Conservation (phyloP, 2,888 invertebrate genomes). For the Elmis aenea region DNA sequence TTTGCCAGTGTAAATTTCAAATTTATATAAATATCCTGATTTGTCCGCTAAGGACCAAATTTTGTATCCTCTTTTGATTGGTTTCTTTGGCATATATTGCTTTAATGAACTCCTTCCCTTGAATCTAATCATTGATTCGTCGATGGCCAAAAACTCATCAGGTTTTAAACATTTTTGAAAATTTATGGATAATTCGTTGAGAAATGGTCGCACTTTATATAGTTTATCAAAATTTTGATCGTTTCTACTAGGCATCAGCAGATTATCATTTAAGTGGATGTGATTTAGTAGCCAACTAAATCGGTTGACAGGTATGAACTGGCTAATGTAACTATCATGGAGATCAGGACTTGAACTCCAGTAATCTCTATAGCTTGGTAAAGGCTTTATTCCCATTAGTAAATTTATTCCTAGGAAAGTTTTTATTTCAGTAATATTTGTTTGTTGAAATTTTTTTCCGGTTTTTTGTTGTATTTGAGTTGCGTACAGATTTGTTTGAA, state of each 20-base stretch:
- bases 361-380: no score
- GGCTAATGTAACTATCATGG: slow-evolving; percentile 2
- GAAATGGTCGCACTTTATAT: slow-evolving; percentile 2
- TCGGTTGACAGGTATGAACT: slow-evolving; percentile 2
- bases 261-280: slow-evolving; percentile 4
- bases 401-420: slow-evolving; percentile 5
- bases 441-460: no score
- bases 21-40: no score
- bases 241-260: slow-evolving; percentile 1
- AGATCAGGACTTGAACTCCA: not conserved
- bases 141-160: slow-evolving; percentile 4
- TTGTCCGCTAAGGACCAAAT: no score
- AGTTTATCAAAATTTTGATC: slow-evolving; percentile 2
- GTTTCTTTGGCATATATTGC: no score
- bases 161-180: slow-evolving; percentile 7
- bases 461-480: no score
- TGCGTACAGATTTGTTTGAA: no score
- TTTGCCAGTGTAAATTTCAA: no score
- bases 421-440: slow-evolving; percentile 4
- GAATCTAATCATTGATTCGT: slow-evolving; percentile 8
- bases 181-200: slow-evolving; percentile 4
- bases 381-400: no score
- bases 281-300: slow-evolving; percentile 6
- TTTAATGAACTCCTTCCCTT: no score
- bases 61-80: no score